A percentile compares a stretch with the other conserved stretches of the same genome.
Evolutionary conservation across 2,797 vertebrate genomes (phyloP).

Genomic region (Danio aesculapii): DNA sequence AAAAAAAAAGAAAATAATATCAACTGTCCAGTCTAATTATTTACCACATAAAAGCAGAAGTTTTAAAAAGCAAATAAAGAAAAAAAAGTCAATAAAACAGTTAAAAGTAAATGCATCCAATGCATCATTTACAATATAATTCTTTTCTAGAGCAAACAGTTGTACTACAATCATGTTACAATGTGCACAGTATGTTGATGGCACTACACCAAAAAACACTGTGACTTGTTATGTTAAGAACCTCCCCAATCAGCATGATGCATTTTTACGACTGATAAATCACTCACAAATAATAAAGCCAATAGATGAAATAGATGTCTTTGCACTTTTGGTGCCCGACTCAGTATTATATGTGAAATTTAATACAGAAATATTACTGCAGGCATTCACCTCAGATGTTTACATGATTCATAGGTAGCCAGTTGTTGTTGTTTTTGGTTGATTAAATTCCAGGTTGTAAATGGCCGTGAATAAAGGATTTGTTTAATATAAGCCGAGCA

Average conservation of each 20-base stretch:
- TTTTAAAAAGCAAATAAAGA: no score
- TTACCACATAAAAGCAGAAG: no score
- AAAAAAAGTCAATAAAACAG: no score
- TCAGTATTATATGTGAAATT: not conserved
- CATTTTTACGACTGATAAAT: not conserved
- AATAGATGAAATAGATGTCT: not conserved
- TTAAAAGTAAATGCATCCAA: no score
- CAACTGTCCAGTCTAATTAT: no score
- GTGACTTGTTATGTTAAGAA: not conserved
- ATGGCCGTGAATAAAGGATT: constrained; percentile 14
- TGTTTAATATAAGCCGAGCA: constrained; percentile 49
- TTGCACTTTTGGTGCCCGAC: not conserved
- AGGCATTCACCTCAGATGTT: not conserved
- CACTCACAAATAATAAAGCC: not conserved
- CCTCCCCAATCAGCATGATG: not conserved
- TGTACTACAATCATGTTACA: no score
- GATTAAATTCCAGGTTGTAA: constrained; percentile 38
- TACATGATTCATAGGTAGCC: constrained; percentile 24
- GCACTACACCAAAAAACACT: not conserved
- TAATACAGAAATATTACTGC: not conserved
- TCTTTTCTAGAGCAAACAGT: no score
- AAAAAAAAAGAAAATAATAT: no score
- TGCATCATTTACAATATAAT: no score
- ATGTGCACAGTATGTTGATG: no score
- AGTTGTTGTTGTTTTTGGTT: constrained; percentile 37